A percentile compares a stretch with the other conserved stretches of the same genome.
phyloP scores from a whole-genome alignment of 2,113 vertebrate species.

The Myocastor coypus region DNA sequence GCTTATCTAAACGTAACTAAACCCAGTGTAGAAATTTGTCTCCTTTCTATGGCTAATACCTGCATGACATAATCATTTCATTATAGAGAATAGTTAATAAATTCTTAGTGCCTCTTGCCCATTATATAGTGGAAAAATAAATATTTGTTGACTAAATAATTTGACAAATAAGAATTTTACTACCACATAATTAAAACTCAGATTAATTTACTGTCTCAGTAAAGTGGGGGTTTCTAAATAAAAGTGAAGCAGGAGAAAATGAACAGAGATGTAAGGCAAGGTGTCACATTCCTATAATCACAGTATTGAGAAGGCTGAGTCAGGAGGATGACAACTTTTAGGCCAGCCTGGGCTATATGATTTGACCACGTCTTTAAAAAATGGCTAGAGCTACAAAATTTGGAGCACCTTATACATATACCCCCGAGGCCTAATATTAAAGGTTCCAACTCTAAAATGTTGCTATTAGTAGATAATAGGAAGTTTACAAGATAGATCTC shows the following conservation, averaged over 20 bases:
- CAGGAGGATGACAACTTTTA: neutral
- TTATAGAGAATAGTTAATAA: neutral
- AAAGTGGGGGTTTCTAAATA: neutral
- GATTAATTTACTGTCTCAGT: neutral
- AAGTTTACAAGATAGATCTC: neutral
- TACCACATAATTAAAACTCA: neutral
- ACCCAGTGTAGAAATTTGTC: neutral
- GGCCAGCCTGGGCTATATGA: neutral
- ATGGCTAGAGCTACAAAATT: neutral
- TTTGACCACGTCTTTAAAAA: neutral
- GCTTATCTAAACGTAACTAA: neutral
- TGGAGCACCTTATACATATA: neutral
- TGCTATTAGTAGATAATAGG: neutral
- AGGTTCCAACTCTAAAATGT: neutral
- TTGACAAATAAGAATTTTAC: neutral
- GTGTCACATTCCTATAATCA: neutral
- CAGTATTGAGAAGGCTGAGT: neutral
- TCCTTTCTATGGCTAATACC: neutral
- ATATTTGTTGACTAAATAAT: neutral
- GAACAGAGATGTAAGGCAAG: neutral
- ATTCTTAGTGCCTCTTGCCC: neutral
- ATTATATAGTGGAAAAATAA: neutral
- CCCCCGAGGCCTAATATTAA: neutral
- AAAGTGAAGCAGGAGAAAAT: neutral
- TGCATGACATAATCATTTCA: neutral